Conservation (phyloP, 1,140 invertebrate species). For the Portunus trituberculatus region DNA sequence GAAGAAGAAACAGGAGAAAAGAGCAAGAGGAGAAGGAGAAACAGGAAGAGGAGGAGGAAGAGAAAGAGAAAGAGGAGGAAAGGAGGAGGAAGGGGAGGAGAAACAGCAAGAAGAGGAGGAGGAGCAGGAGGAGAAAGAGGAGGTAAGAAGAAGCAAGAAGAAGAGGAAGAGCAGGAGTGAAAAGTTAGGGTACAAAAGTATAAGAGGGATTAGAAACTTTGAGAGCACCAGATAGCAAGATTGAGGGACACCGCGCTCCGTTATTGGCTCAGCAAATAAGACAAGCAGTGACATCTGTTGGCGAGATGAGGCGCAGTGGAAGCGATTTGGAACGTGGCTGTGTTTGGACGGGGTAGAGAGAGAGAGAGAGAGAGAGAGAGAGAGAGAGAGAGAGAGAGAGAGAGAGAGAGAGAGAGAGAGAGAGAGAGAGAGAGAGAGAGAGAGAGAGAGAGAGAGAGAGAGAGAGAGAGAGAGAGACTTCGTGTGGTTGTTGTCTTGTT, state of each 20-base stretch:
- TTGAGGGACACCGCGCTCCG: not conserved
- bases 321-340: too few relatives aligned
- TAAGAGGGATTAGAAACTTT: constrained; percentile 1
- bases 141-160: not conserved
- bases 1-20: not conserved
- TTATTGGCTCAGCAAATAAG: not conserved
- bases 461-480: too few relatives aligned
- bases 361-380: too few relatives aligned
- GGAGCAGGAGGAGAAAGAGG: not conserved
- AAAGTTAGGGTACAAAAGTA: not conserved
- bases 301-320: not conserved
- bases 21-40: not conserved
- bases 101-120: not conserved
- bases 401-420: too few relatives aligned
- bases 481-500: too few relatives aligned
- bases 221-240: not conserved
- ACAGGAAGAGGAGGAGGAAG: not conserved
- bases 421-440: too few relatives aligned
- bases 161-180: not conserved
- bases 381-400: too few relatives aligned
- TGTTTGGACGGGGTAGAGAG: too few relatives aligned
- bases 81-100: not conserved
- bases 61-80: not conserved
- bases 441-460: too few relatives aligned
- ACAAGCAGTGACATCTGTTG: not conserved